phyloP scores from a whole-genome alignment of 2,797 vertebrate genomes.

The Mus spretus region DNA sequence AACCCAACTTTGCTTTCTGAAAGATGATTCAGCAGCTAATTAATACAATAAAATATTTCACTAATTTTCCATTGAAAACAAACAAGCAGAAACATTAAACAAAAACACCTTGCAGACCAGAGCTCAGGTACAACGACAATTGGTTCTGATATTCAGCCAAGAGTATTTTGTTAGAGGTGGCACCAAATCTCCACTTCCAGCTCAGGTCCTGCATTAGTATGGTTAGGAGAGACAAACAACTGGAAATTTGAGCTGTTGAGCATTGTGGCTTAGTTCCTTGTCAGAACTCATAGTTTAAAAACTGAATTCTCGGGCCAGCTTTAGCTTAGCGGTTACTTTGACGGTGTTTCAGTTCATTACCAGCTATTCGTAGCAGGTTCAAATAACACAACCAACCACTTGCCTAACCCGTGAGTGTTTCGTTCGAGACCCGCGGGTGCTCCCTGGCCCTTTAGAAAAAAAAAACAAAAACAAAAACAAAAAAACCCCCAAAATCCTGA shows the following conservation, averaged over 20 bases:
- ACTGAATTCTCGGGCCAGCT: not conserved
- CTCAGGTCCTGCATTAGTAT: not conserved
- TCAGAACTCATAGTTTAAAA: not conserved
- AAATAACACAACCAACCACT: not conserved
- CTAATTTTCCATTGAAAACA: not conserved
- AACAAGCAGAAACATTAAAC: not conserved
- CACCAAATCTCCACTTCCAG: not conserved
- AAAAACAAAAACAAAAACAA: too few species aligned
- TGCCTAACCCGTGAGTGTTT: fast-evolving
- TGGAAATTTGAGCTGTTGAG: not conserved
- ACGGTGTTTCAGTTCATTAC: fast-evolving
- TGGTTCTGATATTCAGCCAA: not conserved
- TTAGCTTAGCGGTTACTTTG: slow-evolving; percentile 80
- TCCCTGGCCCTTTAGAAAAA: slow-evolving; percentile 55
- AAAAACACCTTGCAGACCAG: not conserved
- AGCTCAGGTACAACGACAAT: not conserved
- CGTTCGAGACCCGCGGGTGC: slow-evolving; percentile 57
- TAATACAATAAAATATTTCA: slow-evolving; percentile 70
- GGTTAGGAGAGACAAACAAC: too few species aligned
- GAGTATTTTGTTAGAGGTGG: not conserved
- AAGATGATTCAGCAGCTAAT: slow-evolving; percentile 80
- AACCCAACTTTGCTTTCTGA: slow-evolving; percentile 69
- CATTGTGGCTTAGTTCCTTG: not conserved
- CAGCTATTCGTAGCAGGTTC: fast-evolving
- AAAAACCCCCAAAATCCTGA: not conserved